A percentile compares a stretch with the other conserved stretches of the same genome.
Conservation (phyloP, 2,113 vertebrate species). For the Barnardius zonarius region DNA sequence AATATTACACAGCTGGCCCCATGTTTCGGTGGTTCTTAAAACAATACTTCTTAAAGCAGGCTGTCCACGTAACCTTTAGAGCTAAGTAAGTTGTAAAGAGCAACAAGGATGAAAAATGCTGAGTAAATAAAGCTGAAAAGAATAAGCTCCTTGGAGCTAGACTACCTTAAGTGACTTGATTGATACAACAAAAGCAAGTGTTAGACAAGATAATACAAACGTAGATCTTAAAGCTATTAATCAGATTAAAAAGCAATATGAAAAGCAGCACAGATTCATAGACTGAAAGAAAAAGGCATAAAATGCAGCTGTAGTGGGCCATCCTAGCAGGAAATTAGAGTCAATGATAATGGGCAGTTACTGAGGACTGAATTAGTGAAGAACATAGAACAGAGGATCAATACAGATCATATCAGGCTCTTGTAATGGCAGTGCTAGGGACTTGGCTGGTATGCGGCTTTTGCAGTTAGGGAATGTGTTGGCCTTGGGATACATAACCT, state of each 20-base stretch:
- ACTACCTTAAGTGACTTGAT: constrained; percentile 3
- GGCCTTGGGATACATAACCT: background rate
- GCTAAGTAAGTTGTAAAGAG: background rate
- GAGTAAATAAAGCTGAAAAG: constrained; percentile 20
- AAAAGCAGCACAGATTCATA: background rate
- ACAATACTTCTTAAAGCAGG: background rate
- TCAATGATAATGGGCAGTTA: background rate
- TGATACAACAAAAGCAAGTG: background rate
- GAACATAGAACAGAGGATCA: background rate
- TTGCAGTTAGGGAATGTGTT: background rate
- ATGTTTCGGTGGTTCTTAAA: background rate
- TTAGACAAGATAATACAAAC: constrained; percentile 42
- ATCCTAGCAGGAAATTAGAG: background rate
- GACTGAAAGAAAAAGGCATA: background rate
- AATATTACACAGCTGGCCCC: background rate
- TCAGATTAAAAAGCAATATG: constrained; percentile 44
- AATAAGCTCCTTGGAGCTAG: background rate
- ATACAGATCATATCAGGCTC: background rate
- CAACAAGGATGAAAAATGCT: constrained; percentile 26
- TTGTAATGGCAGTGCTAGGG: background rate
- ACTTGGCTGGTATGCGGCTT: background rate
- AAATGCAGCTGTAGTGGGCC: background rate
- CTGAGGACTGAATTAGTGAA: background rate
- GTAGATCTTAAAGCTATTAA: constrained; percentile 21
- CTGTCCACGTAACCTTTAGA: background rate